Evolutionary conservation across 30 jellyfish, hydroid and myxozoan genomes (phyloP), one percentile per base, ranked within the genome.

Genomic region (Aurelia sp.): DNA sequence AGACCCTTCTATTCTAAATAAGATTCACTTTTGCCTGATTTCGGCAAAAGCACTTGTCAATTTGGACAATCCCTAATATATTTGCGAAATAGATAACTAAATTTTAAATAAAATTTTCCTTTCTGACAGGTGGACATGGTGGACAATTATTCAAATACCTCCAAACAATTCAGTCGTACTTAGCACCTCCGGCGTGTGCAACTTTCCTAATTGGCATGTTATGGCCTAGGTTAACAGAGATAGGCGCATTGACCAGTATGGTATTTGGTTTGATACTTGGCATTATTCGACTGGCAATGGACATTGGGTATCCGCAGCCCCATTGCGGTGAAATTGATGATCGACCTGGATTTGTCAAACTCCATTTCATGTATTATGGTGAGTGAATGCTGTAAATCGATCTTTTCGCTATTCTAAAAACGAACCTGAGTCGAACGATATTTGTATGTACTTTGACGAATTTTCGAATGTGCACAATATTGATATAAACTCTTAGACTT

Each of bases 101-200:
- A 44, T 16, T 44, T 44, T 16, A 8, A 18, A 30, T 69, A 51
- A 51, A 63, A 15, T 10, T 18, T n/a, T 15, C 16, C 13, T 74
- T 5, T 2, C 16, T 85, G 71, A 31, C 72, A 92, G 98, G 88
- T 83, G 98, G 98, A 15, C 95, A 92, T 87, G 97, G 97, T 13
- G 98, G 98, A 35, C 97, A 92, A 55, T 69, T 92, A 22, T 92
- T 92, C 86, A 85, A 63, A 38, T 92, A 92, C 50, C 78, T 92
- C 3, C 98, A 92, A 74, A 92, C 98, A 18, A 92, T 92, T 35
- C 98, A 92, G 51, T 92, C 98, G 12, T 92, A 92, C 60, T 77
- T 92, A 30, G 98, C 98, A 9, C 98, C 98, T 13, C 98, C 98
- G 21, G 92, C 98, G 21, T 92, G 98, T 53, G 98, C 98, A 17